Percentiles rank a stretch among this genome's conserved stretches.
These are phyloP conservation scores for Polia nebulosa DNA, from an alignment of 2,888 invertebrate genomes.

Conservation along the genomic window DNA sequence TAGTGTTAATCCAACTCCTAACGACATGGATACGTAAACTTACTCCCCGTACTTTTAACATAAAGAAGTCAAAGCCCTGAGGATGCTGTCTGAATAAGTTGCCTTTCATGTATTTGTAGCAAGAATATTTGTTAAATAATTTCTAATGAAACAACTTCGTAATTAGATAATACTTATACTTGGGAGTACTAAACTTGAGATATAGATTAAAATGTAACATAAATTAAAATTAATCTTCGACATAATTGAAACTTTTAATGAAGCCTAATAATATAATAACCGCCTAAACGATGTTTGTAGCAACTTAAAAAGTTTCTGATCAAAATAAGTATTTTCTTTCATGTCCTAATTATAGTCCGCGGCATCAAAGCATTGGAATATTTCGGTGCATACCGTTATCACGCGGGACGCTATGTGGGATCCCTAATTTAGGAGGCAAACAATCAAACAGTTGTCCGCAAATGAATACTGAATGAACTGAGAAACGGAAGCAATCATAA, in stretches of 20 bases:
- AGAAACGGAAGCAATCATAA: conserved; percentile 57
- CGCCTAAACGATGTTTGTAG: neutral
- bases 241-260: neutral
- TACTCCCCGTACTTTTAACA: conserved; percentile 31
- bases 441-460: conserved; percentile 58
- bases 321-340: conserved; percentile 12
- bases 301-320: neutral
- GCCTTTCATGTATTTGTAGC: conserved; percentile 19
- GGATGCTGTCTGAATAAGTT: conserved; percentile 36
- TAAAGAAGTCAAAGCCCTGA: conserved; percentile 50
- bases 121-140: conserved; percentile 13
- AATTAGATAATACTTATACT: conserved; percentile 8
- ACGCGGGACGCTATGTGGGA: conserved; percentile 39
- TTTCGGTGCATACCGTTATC: conserved; percentile 61
- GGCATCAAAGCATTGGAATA: conserved; percentile 34
- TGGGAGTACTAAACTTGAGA: conserved; percentile 6
- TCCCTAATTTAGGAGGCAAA: conserved; percentile 57
- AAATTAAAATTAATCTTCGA: neutral
- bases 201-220: neutral
- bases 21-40: conserved; percentile 31
- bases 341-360: conserved; percentile 1
- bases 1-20: conserved; percentile 46
- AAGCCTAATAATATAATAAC: neutral
- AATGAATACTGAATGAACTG: conserved; percentile 58
- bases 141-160: conserved; percentile 22